Conservation (phyloP, 2,888 invertebrate genomes). For the Plagodis dolabraria region DNA sequence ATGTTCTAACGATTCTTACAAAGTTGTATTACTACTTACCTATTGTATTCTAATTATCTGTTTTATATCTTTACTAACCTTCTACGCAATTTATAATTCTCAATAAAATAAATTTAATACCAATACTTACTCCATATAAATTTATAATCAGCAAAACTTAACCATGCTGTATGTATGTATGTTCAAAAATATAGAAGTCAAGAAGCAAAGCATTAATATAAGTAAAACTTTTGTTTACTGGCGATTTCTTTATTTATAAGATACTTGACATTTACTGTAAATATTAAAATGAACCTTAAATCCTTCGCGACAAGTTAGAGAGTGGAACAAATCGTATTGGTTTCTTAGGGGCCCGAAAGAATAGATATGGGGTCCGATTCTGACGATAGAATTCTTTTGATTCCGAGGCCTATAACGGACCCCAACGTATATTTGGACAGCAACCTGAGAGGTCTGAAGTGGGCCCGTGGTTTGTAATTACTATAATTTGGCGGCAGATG, state of each 20-base stretch:
- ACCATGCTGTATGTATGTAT: conserved; percentile 58
- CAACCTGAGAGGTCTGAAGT: conserved; percentile 81
- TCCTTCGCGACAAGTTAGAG: conserved; percentile 25
- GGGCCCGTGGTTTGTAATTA: conserved; percentile 80
- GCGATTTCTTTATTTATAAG: conserved; percentile 73
- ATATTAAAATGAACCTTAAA: conserved; percentile 38
- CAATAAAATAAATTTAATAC: no score
- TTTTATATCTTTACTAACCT: no score
- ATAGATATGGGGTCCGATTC: conserved; percentile 81
- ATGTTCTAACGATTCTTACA: no score
- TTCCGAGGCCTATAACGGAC: conserved; percentile 77
- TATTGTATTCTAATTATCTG: no score
- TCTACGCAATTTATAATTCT: no score
- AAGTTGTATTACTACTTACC: no score
- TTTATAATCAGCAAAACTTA: no score
- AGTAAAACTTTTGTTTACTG: conserved; percentile 81
- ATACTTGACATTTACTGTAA: conserved; percentile 65
- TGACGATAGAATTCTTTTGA: conserved; percentile 77
- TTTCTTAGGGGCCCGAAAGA: conserved; percentile 72
- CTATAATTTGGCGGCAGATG: conserved; percentile 80
- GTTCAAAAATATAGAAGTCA: conserved; percentile 43
- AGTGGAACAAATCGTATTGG: conserved; percentile 31
- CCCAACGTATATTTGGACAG: conserved; percentile 84
- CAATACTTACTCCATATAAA: no score
- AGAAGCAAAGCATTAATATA: conserved; percentile 74